A percentile compares a stretch with the other conserved stretches of the same genome.
Conservation (phyloP, 2,888 invertebrate genomes). For the Melanargia galathea region DNA sequence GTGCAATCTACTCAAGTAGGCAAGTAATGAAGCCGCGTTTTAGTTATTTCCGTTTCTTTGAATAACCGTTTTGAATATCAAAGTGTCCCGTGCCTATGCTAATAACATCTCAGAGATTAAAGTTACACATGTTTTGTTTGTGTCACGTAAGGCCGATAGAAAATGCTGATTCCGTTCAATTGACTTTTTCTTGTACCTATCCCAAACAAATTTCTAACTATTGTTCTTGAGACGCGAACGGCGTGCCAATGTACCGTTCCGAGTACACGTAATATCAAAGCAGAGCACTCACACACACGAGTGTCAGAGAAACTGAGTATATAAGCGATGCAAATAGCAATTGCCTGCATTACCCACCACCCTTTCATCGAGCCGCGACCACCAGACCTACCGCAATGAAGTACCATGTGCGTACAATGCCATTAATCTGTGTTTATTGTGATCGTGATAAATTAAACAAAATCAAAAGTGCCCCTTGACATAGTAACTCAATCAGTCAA, state of each 20-base stretch:
- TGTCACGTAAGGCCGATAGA: constrained; percentile 28
- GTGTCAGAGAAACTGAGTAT: constrained; percentile 76
- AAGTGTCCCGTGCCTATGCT: background rate
- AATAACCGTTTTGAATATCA: constrained; percentile 3
- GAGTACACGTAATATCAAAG: constrained; percentile 66
- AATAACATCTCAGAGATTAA: constrained; percentile 13
- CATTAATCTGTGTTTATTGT: constrained; percentile 44
- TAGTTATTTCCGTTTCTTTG: background rate
- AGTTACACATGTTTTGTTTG: constrained; percentile 11
- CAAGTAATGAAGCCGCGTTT: too few relatives aligned
- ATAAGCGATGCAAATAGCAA: constrained; percentile 80
- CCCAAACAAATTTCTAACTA: constrained; percentile 69
- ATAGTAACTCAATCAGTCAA: constrained; percentile 24
- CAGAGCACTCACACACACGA: constrained; percentile 65
- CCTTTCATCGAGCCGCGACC: constrained; percentile 67
- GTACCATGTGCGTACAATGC: constrained; percentile 73
- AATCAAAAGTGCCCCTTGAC: constrained; percentile 35
- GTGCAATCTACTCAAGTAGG: too few relatives aligned
- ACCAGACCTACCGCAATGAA: constrained; percentile 64
- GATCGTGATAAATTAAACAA: constrained; percentile 44
- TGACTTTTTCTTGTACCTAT: constrained; percentile 36
- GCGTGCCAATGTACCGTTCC: constrained; percentile 65
- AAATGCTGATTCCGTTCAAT: constrained; percentile 33
- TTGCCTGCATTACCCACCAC: constrained; percentile 73
- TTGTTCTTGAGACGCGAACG: constrained; percentile 71